Base-by-base conservation (phyloP, 2,113 vertebrate species). In the Oxyruncus cristatus region DNA sequence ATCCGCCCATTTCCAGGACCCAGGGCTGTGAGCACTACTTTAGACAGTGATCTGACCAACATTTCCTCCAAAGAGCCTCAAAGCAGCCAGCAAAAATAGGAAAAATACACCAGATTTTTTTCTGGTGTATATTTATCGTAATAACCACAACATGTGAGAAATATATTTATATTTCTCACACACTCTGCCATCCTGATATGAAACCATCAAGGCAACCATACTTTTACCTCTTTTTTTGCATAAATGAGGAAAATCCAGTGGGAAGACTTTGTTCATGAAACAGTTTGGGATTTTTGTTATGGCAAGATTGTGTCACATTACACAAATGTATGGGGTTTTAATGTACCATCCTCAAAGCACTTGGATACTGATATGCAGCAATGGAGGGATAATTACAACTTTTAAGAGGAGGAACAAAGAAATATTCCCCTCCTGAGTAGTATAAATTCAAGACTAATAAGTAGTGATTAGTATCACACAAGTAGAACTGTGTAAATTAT, bases 361-460 rank as follows among this genome's bases (percentile, higher is more conserved):
- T 63, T 78, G 85, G 39, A 65, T 89, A 84, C 46, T 53, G 56
- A 50, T 56, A 47, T 23, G 56, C 33, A 67, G 72, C 79, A 52
- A 52, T 24, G 20, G 44, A 78, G 56, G 22, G n/a, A 77, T 59
- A 88, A 92, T 81, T 81, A 67, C 56, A 91, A 58, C 39, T 49
- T 84, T 21, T 35, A 71, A 86, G 68, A 74, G 32, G 52, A 88
- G 41, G 44, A 96, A 67, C 52, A 72, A 71, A 84, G 68, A 93
- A 88, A 84, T 88, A 71, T 41, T 72, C 30, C 55, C n/a, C 82
- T 35, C 37, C 14, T 92, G 65, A 65, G 62, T 16, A 84, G 66
- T 56, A 92, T 41, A 88, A 94, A 93, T 89, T 81, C 56, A 86
- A 63, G 44, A 42, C 76, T 94, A 94, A 71, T 81, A 90, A 93